A percentile compares a stretch with the other conserved stretches of the same genome.
Conservation (phyloP, 2,888 invertebrate genomes). For the Bombylius major region DNA sequence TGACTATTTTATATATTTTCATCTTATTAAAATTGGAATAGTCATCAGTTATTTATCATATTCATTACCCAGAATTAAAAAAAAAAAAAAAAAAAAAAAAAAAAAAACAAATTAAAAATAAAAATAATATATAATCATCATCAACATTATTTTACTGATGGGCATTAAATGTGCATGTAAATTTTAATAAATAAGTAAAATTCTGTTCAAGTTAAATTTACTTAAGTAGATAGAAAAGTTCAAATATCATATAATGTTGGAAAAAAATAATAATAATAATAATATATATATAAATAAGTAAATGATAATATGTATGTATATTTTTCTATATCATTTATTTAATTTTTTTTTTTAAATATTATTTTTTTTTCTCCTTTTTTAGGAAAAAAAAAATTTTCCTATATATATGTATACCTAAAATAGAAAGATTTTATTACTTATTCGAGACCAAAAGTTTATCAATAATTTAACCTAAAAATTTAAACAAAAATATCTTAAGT, state of each 20-base stretch:
- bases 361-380: too few relatives aligned
- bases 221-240: too few relatives aligned
- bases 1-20: too few relatives aligned
- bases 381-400: too few relatives aligned
- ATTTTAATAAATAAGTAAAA: background rate
- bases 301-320: too few relatives aligned
- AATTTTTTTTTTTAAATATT: too few relatives aligned
- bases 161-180: background rate
- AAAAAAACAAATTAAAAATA: background rate
- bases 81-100: background rate
- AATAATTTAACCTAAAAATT: slow-evolving; percentile 12
- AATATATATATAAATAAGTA: too few relatives aligned
- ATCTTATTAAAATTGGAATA: background rate
- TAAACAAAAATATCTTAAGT: background rate
- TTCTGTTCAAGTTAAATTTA: too few relatives aligned
- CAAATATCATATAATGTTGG: too few relatives aligned
- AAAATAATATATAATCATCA: background rate
- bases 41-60: slow-evolving; percentile 1
- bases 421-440: background rate
- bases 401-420: background rate
- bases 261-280: too few relatives aligned
- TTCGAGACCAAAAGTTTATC: slow-evolving; percentile 8
- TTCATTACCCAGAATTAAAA: background rate
- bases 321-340: too few relatives aligned
- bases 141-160: background rate